Evolutionary conservation across 2,113 vertebrate genomes (phyloP).

Genomic region (Hiodon alosoides): DNA sequence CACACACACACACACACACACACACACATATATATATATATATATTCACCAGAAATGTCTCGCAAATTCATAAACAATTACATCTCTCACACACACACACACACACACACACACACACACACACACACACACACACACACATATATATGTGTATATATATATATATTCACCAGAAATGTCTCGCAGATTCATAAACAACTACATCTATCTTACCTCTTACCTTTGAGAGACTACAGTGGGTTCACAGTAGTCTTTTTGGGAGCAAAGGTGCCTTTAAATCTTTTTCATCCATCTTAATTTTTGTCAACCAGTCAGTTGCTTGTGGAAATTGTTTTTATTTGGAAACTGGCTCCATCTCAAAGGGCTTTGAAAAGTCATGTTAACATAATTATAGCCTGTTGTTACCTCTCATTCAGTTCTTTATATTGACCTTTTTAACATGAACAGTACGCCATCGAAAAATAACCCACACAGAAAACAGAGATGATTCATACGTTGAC

Average conservation of each 20-base stretch:
- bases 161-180: not conserved
- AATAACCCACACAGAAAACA: conserved; percentile 3
- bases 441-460: not conserved
- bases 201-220: not conserved
- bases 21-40: too few relatives aligned
- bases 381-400: not conserved
- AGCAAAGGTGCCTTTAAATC: not conserved
- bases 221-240: not conserved
- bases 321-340: not conserved
- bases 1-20: too few relatives aligned
- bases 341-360: not conserved
- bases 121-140: too few relatives aligned
- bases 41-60: not conserved
- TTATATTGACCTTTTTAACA: not conserved
- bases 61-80: not conserved
- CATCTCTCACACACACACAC: too few relatives aligned
- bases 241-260: not conserved
- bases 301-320: not conserved
- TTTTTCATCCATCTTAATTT: not conserved
- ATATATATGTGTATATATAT: too few relatives aligned
- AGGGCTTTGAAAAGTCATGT: conserved; percentile 8
- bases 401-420: not conserved
- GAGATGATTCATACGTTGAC: not conserved
- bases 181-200: not conserved
- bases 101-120: too few relatives aligned